Evolutionary conservation across 2,113 vertebrate species (phyloP), one percentile per base, ranked within the genome.

Genomic region (Arothron firmamentum): DNA sequence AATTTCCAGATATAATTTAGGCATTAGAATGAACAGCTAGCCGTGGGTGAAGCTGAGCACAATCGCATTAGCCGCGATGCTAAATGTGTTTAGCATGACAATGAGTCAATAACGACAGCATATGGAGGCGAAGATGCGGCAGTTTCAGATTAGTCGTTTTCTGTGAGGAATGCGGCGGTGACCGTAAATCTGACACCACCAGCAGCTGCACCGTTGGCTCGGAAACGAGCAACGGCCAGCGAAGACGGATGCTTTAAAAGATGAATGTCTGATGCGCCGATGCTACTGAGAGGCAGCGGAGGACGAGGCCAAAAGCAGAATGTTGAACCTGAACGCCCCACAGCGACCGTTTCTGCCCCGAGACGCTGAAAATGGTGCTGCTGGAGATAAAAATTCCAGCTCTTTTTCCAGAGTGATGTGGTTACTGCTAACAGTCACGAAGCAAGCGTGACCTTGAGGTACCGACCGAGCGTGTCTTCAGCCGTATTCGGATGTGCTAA

Each of bases 1-100:
- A 52, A 55, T 60, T 38, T 78, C 46, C 19, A 43, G 41, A 67
- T 51, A 59, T 52, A 67, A 72, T 56, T 53, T 52, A 13, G 48
- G 65, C 47, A 34, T 69, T 57, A 63, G 60, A 47, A 54, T 59
- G 71, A 38, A 65, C 51, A 60, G 14, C 68, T 79, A 82, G 61
- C 70, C 66, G 66, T 25, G 61, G 58, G 17, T 58, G 49, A 65
- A 66, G 46, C 18, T 51, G 51, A 66, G 45, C n/a, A 14, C 60
- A 43, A 61, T 59, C 41, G 12, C 42, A 21, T 52, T 23, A 41
- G 67, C 55, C 31, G 1, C 28, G n/a, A 53, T 13, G 34, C 62
- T 43, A 41, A 71, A 59, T 43, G 41, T 45, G 54, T 17, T 25
- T 23, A 45, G 20, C 8, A 1, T 45, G 51, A 31, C 45, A 54